A percentile compares a stretch with the other conserved stretches of the same genome.
phyloP scores from a whole-genome alignment of 2,113 vertebrate genomes.

The Eptatretus burgeri region DNA sequence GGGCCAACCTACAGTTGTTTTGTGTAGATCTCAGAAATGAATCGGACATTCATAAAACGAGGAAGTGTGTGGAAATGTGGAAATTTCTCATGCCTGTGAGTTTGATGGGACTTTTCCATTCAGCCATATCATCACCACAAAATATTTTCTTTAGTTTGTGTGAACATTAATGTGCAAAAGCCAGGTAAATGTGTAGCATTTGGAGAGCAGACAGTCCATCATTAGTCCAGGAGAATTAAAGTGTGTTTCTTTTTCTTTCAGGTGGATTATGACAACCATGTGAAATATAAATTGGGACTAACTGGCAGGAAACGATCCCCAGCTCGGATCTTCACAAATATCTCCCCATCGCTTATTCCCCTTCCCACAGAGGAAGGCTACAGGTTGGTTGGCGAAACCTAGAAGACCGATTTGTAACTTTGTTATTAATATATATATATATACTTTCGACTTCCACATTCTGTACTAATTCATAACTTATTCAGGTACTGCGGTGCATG shows the following conservation, averaged over 20 bases:
- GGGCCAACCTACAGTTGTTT: no score
- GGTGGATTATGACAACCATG: conserved; percentile 92
- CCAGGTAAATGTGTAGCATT: not conserved
- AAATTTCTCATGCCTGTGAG: not conserved
- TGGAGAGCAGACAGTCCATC: no score
- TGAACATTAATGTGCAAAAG: not conserved
- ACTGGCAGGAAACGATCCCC: conserved; percentile 62
- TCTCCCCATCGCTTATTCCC: conserved; percentile 24
- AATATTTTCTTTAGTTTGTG: not conserved
- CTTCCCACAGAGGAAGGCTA: conserved; percentile 65
- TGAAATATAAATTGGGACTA: conserved; percentile 65
- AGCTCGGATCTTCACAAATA: conserved; percentile 66
- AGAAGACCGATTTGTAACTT: not conserved
- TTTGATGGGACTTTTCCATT: not conserved
- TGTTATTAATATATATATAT: conserved; percentile 2
- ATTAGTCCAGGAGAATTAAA: not conserved
- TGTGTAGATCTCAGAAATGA: no score
- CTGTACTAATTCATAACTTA: not conserved
- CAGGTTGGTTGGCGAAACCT: conserved; percentile 21
- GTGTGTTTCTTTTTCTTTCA: conserved; percentile 14
- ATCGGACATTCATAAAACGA: not conserved
- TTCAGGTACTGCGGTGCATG: conserved; percentile 43
- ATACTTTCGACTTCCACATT: not conserved
- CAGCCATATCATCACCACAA: not conserved
- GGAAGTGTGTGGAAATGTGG: not conserved